Percentiles rank a stretch among this genome's conserved stretches.
These are phyloP conservation scores for Panthera uncia DNA, from an alignment of 2,113 vertebrate species.

Conservation along the genomic window DNA sequence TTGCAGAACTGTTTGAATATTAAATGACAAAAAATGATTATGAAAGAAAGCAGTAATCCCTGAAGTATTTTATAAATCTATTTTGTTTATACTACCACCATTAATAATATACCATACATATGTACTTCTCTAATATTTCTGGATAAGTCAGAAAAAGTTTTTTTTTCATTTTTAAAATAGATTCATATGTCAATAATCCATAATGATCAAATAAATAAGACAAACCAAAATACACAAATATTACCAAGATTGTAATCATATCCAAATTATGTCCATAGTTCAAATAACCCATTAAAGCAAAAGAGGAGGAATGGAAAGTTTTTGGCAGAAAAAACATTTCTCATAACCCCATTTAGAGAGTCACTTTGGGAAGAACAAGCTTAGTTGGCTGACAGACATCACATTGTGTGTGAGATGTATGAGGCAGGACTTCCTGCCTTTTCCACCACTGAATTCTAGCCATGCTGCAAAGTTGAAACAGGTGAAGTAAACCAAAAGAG, in stretches of 20 bases:
- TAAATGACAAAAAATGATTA: background rate
- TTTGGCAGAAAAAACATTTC: background rate
- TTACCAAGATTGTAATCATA: conserved; percentile 49
- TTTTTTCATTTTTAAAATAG: conserved; percentile 70
- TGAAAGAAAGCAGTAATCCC: background rate
- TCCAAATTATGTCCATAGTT: conserved; percentile 41
- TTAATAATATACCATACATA: conserved; percentile 68
- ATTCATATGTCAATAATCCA: conserved; percentile 78
- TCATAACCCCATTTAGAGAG: background rate
- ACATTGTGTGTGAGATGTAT: fast-evolving
- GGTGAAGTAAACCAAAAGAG: background rate
- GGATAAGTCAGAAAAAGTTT: conserved; percentile 80
- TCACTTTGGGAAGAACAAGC: background rate
- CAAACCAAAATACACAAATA: conserved; percentile 39
- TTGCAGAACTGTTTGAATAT: background rate
- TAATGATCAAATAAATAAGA: conserved; percentile 73
- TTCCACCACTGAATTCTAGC: background rate
- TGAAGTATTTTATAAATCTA: background rate
- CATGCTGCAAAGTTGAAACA: background rate
- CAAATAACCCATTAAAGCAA: background rate
- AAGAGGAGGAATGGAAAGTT: background rate
- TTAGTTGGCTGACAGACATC: background rate
- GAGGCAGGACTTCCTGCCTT: background rate
- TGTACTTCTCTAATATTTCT: conserved; percentile 78
- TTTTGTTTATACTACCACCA: background rate